Evolutionary conservation across 2,888 invertebrate genomes (phyloP), one percentile per base, ranked within the genome.

Genomic region (Limulus polyphemus): DNA sequence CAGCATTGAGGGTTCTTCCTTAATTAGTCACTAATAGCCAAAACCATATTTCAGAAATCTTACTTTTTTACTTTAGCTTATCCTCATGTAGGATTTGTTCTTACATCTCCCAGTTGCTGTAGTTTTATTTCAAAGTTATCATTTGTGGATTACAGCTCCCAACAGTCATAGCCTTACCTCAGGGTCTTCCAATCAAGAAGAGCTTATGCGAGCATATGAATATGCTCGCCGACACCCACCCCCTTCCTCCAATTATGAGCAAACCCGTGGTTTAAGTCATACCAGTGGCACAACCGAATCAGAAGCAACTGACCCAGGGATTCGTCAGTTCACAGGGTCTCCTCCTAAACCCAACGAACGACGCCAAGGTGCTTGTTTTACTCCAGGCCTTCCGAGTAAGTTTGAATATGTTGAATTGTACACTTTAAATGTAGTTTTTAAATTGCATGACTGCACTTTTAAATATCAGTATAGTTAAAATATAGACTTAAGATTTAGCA

Each of bases 301-400:
- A 11, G 67, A 67, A 59, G 67, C 68, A 10, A 70, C 70, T 47
- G 70, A 70, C 61, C 68, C 69, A n/a, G 69, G 70, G 17, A 70
- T 70, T n/a, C 55, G 69, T 51, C 65, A 69, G 60, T 70, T 70
- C 56, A 70, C 67, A 51, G 68, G 69, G 57, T 66, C 68, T 56
- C 70, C 70, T 14, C 70, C 70, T 10, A 68, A 63, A 59, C 69
- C 70, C 9, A 70, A 70, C 60, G 70, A 70, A 50, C 56, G 67
- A 16, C 63, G 70, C 46, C 67, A 68, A 61, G 69, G 65, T 49
- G 65, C 67, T 49, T 68, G 68, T 62, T 65, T 68, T 65, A 63
- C 64, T 58, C 65, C 67, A 56, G 67, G 64, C 61, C 16, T 57
- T 16, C 46, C 49, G 46, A 16, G 57, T 54, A 32, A 32, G 32